phyloP scores from a whole-genome alignment of 2,888 invertebrate species.

The Drosophila tripunctata region DNA sequence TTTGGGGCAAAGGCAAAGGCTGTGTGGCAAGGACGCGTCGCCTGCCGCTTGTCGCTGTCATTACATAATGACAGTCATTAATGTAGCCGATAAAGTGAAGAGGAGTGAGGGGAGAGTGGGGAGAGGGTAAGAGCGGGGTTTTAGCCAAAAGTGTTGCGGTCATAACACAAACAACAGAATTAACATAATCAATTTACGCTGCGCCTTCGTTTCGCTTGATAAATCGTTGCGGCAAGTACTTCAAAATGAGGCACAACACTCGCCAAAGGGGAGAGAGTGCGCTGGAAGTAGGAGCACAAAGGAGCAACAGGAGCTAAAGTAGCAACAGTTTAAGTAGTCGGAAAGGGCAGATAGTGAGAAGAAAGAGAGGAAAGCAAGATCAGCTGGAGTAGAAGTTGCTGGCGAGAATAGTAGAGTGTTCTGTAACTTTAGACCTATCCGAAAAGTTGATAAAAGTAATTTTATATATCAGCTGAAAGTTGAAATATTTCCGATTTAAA shows the following conservation, averaged over 20 bases:
- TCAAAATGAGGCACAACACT: slow-evolving; percentile 29
- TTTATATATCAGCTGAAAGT: no score
- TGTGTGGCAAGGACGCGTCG: slow-evolving; percentile 37
- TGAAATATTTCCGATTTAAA: no score
- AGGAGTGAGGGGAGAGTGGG: background rate
- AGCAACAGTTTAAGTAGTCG: background rate
- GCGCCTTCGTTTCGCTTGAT: slow-evolving; percentile 67
- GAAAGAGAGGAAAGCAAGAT: background rate
- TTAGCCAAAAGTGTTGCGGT: slow-evolving; percentile 50
- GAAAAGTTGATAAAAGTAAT: no score
- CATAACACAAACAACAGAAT: slow-evolving; percentile 50
- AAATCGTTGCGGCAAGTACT: slow-evolving; percentile 74
- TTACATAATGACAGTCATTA: slow-evolving; percentile 74
- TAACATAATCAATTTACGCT: slow-evolving; percentile 75
- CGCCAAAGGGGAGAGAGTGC: background rate
- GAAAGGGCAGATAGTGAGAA: background rate
- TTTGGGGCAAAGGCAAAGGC: slow-evolving; percentile 8
- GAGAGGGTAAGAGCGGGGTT: background rate
- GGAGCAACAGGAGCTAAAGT: background rate
- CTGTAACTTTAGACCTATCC: no score
- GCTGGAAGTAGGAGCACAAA: background rate
- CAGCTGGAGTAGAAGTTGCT: background rate
- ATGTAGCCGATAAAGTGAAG: slow-evolving; percentile 57
- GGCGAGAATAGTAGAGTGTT: no score
- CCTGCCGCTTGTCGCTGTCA: slow-evolving; percentile 53